phyloP scores from a whole-genome alignment of 2,113 vertebrate species.

The Neolamprologus ventralis region DNA sequence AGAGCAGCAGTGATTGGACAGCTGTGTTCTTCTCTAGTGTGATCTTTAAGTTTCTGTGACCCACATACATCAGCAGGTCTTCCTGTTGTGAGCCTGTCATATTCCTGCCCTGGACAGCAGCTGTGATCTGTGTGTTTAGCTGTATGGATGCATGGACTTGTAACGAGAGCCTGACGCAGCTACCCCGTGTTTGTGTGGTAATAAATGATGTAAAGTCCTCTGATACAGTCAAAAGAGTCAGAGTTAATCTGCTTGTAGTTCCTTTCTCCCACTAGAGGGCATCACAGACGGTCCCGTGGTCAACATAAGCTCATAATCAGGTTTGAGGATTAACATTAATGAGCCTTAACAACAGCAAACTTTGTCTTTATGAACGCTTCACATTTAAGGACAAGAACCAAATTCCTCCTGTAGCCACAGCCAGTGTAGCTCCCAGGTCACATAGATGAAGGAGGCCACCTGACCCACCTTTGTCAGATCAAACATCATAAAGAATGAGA shows the following conservation, averaged over 20 bases:
- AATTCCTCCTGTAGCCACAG: background rate
- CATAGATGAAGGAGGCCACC: background rate
- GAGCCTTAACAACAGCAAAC: background rate
- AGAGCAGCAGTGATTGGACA: background rate
- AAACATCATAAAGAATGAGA: background rate
- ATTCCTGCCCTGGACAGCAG: background rate
- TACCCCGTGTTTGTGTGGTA: background rate
- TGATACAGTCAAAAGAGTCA: background rate
- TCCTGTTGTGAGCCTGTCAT: background rate
- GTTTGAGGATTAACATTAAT: background rate
- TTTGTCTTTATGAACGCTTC: background rate
- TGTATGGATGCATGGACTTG: background rate
- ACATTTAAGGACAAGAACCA: background rate
- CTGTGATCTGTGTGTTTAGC: background rate
- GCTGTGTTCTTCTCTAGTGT: background rate
- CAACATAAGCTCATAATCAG: background rate
- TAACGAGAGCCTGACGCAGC: slow-evolving; percentile 2
- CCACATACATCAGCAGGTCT: background rate
- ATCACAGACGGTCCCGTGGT: background rate
- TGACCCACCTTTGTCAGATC: background rate
- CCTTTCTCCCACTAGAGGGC: background rate
- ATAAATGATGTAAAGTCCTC: background rate
- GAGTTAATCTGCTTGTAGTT: background rate
- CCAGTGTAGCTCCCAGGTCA: background rate
- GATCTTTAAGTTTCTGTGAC: rapidly evolving